Percentiles rank a stretch among this genome's conserved stretches.
These are phyloP conservation scores for Mycalesis mineus DNA, from an alignment of 2,888 invertebrate species.

Conservation along the genomic window DNA sequence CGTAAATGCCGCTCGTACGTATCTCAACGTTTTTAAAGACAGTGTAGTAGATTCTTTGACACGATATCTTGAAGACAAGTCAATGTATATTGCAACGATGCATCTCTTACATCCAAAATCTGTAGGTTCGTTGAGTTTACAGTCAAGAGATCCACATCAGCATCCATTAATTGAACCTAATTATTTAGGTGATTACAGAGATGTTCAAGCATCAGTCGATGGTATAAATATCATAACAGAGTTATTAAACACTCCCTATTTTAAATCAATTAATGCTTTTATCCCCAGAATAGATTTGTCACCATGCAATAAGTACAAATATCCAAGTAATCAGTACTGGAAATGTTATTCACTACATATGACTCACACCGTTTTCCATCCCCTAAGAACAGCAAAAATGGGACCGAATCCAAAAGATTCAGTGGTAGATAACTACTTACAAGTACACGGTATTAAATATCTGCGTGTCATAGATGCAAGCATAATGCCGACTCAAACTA, in stretches of 20 bases:
- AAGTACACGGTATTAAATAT: constrained; percentile 80
- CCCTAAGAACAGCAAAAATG: constrained; percentile 81
- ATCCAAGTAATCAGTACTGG: constrained; percentile 49
- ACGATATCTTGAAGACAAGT: constrained; percentile 41
- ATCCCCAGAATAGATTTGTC: constrained; percentile 43
- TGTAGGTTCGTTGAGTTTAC: constrained; percentile 75
- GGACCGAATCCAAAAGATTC: constrained; percentile 53
- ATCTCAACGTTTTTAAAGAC: not conserved
- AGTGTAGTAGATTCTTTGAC: constrained; percentile 12
- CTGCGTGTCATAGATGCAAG: constrained; percentile 86
- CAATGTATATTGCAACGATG: constrained; percentile 49
- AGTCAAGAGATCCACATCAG: constrained; percentile 75
- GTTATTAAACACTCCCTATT: constrained; percentile 43
- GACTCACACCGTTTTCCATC: constrained; percentile 79
- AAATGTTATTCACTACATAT: constrained; percentile 65
- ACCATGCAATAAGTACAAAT: constrained; percentile 39
- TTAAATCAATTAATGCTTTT: constrained; percentile 42
- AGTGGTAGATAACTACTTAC: constrained; percentile 76
- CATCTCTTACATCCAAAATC: constrained; percentile 70
- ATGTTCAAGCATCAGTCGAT: constrained; percentile 52
- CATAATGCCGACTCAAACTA: constrained; percentile 86
- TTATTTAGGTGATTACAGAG: constrained; percentile 78
- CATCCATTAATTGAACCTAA: constrained; percentile 80
- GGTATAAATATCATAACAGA: constrained; percentile 47
- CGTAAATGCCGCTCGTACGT: not conserved